A percentile compares a stretch with the other conserved stretches of the same genome.
phyloP scores from a whole-genome alignment of 2,888 invertebrate genomes.

The Cancer borealis region DNA sequence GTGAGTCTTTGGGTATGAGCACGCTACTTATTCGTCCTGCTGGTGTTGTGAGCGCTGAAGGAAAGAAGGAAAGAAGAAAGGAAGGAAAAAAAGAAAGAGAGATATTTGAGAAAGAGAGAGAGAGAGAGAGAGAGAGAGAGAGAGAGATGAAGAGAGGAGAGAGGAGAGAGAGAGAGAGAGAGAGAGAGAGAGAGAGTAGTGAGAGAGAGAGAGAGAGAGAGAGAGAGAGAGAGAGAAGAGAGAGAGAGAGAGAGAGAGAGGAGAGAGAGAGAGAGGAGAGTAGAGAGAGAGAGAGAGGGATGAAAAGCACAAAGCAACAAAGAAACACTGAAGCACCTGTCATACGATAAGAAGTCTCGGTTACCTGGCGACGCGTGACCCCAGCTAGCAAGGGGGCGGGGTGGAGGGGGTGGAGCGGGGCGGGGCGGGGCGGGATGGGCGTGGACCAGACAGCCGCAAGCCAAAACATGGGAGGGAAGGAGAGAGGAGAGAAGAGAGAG shows the following conservation, averaged over 20 bases:
- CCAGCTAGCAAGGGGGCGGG: not conserved
- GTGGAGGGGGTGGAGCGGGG: no score
- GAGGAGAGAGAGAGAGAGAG: no score
- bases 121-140: no score
- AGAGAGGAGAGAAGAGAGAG: not conserved
- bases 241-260: conserved; percentile 40
- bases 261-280: conserved; percentile 40
- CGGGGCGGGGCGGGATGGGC: not conserved
- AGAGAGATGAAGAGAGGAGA: no score
- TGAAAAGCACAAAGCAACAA: not conserved
- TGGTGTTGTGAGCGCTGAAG: not conserved
- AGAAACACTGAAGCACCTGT: not conserved
- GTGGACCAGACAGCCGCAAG: not conserved
- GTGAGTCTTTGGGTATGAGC: not conserved
- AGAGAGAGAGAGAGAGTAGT: conserved; percentile 29
- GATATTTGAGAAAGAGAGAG: no score
- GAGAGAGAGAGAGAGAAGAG: conserved; percentile 40
- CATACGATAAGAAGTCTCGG: not conserved
- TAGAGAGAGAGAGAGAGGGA: conserved; percentile 40
- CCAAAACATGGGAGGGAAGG: not conserved
- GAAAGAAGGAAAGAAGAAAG: not conserved
- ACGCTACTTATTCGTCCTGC: not conserved
- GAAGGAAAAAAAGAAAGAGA: no score
- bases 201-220: conserved; percentile 23
- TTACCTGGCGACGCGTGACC: conserved; percentile 9